A percentile compares a stretch with the other conserved stretches of the same genome.
phyloP scores from a whole-genome alignment of 2,888 invertebrate species.

The Syrista parreyssii region DNA sequence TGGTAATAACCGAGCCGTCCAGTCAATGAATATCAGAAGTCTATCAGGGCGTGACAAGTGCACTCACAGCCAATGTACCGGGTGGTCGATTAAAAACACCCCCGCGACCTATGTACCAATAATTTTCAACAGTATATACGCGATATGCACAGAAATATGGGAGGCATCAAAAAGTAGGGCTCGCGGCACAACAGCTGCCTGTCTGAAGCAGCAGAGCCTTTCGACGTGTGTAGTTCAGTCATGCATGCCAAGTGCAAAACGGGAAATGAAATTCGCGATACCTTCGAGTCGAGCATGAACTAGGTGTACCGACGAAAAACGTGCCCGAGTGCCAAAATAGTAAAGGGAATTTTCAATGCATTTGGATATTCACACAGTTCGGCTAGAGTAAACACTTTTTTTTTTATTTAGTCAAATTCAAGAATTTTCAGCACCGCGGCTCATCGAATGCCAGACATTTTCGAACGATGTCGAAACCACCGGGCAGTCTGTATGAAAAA shows the following conservation, averaged over 20 bases:
- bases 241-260: constrained; percentile 34
- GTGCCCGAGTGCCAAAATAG: not conserved
- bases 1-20: constrained; percentile 6
- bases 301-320: not conserved
- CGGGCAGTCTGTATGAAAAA: not conserved
- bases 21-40: constrained; percentile 15
- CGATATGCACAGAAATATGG: not conserved
- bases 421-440: not conserved
- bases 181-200: not conserved
- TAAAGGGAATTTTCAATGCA: not conserved
- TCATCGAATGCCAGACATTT: not conserved
- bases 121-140: not conserved
- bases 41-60: constrained; percentile 22
- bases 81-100: constrained; percentile 2
- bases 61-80: not conserved
- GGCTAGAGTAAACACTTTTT: not conserved
- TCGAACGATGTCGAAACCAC: not conserved
- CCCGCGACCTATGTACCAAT: not conserved
- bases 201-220: constrained; percentile 34
- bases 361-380: not conserved
- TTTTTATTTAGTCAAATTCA: not conserved
- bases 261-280: constrained; percentile 37
- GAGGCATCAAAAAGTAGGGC: not conserved
- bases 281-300: constrained; percentile 9
- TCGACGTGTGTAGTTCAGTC: constrained; percentile 25